phyloP scores from a whole-genome alignment of 2,888 invertebrate genomes.

The Aplocera efformata region DNA sequence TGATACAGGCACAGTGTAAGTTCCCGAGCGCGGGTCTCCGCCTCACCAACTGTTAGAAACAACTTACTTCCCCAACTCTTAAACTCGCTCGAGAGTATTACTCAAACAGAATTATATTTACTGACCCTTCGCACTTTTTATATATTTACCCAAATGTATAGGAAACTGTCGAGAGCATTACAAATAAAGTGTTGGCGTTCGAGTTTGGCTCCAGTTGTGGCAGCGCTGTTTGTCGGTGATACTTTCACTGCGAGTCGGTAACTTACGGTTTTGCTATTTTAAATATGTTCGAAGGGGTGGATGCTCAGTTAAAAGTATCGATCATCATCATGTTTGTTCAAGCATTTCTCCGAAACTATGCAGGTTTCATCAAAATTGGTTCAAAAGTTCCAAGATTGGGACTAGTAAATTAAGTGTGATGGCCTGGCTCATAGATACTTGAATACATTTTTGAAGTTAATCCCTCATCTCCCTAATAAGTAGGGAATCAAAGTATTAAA shows the following conservation, averaged over 20 bases:
- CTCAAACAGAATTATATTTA: constrained; percentile 43
- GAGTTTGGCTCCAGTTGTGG: constrained; percentile 13
- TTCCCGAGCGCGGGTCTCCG: constrained; percentile 17
- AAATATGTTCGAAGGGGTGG: no score
- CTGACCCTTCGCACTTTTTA: constrained; percentile 35
- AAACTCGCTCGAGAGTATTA: constrained; percentile 38
- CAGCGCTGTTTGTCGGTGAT: not conserved
- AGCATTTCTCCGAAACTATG: no score
- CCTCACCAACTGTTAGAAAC: constrained; percentile 23
- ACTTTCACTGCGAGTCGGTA: not conserved
- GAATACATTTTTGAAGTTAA: no score
- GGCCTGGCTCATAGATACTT: no score
- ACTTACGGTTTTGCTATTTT: no score
- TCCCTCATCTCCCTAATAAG: no score
- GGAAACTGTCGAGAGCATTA: constrained; percentile 39
- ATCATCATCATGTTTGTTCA: no score
- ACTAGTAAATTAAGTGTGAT: no score
- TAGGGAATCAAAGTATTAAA: no score
- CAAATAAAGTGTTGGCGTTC: constrained; percentile 36
- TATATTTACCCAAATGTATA: constrained; percentile 36
- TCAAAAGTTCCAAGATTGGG: no score
- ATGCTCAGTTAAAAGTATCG: no score
- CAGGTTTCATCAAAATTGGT: no score
- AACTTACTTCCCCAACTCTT: constrained; percentile 33
- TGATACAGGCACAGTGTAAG: constrained; percentile 24